A percentile compares a stretch with the other conserved stretches of the same genome.
These are phyloP conservation scores for Dendrolimus houi DNA, from an alignment of 2,888 invertebrate genomes.

Conservation along the genomic window DNA sequence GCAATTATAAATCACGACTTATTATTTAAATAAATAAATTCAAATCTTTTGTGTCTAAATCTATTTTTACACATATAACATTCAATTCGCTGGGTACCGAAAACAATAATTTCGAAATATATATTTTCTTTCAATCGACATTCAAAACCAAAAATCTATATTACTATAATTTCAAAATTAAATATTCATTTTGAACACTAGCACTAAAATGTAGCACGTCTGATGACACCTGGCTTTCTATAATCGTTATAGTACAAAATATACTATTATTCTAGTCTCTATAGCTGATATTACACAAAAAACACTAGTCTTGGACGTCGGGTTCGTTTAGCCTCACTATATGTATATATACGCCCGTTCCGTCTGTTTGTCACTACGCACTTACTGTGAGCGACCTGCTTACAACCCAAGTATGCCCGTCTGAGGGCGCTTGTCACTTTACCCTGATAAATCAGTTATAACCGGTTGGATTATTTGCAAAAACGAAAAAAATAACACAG, in stretches of 20 bases:
- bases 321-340: conserved; percentile 26
- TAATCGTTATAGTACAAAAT: background rate
- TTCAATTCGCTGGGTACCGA: too few species aligned
- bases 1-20: too few species aligned
- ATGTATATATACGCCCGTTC: conserved; percentile 8
- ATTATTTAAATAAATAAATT: too few species aligned
- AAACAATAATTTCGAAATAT: too few species aligned
- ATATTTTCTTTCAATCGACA: too few species aligned
- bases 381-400: conserved; percentile 75
- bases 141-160: too few species aligned
- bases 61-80: too few species aligned
- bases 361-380: conserved; percentile 42
- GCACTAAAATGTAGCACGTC: background rate
- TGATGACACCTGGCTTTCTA: background rate
- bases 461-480: background rate
- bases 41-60: too few species aligned
- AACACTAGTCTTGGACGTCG: conserved; percentile 1
- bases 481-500: too few species aligned
- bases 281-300: conserved; percentile 17
- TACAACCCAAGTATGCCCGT: conserved; percentile 75
- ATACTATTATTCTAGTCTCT: conserved; percentile 14
- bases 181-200: background rate
- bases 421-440: conserved; percentile 72
- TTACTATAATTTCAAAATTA: conserved; percentile 8
- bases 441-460: conserved; percentile 43